phyloP scores from a whole-genome alignment of 2,113 vertebrate species.

The Irena cyanogastra region DNA sequence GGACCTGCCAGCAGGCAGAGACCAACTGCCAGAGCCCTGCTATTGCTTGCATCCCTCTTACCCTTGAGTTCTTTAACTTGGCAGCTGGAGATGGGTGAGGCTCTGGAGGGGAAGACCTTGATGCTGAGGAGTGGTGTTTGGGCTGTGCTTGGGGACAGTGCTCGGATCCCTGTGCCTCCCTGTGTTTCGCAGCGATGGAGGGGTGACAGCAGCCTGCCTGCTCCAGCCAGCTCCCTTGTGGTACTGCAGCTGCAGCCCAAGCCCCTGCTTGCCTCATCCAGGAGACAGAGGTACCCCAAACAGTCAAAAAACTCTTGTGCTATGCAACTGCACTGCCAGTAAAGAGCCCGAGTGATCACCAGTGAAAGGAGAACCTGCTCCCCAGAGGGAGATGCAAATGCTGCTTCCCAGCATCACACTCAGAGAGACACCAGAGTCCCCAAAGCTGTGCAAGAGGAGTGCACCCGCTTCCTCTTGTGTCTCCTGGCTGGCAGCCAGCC shows the following conservation, averaged over 20 bases:
- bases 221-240: background rate
- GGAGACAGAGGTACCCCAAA: background rate
- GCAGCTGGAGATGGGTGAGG: background rate
- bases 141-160: background rate
- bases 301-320: accelerated
- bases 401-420: accelerated
- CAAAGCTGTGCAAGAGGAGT: background rate
- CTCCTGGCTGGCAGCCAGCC: background rate
- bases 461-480: background rate
- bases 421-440: background rate
- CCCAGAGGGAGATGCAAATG: background rate
- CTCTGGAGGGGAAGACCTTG: background rate
- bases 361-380: background rate
- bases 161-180: accelerated
- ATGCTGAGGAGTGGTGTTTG: background rate
- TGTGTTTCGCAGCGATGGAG: background rate
- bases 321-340: background rate
- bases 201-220: background rate
- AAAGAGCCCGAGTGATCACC: background rate
- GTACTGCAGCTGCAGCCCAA: background rate
- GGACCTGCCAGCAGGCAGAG: background rate
- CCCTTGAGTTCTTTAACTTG: background rate
- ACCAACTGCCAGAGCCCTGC: accelerated
- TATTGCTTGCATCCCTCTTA: background rate
- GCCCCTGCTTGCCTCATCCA: accelerated